Evolutionary conservation across 2,113 vertebrate genomes (phyloP).

Genomic region (Cololabis saira): DNA sequence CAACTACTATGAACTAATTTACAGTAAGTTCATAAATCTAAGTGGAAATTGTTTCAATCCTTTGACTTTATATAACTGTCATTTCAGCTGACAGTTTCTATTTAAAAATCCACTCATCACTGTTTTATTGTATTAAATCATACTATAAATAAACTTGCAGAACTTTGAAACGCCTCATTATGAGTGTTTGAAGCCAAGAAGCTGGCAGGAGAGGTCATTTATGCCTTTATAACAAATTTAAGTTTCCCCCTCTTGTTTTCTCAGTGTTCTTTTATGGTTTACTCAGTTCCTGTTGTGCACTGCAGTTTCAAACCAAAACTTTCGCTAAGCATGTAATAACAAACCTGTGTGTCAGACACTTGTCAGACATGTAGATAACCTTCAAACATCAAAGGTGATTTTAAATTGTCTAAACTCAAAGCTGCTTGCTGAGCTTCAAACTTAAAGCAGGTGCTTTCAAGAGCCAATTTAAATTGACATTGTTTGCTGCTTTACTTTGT

Average conservation of each 20-base stretch:
- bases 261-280: no score
- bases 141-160: background rate
- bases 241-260: no score
- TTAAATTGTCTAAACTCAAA: slow-evolving; percentile 38
- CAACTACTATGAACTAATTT: no score
- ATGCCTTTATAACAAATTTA: no score
- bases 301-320: slow-evolving; percentile 1
- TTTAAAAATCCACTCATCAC: background rate
- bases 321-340: slow-evolving; percentile 14
- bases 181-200: no score
- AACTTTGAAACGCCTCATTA: background rate
- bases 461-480: slow-evolving; percentile 4
- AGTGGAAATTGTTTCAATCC: background rate
- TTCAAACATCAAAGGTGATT: slow-evolving; percentile 44
- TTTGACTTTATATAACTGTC: background rate
- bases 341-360: background rate
- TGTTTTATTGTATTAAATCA: background rate
- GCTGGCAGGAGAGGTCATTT: no score
- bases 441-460: slow-evolving; percentile 1
- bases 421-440: slow-evolving; percentile 10
- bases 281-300: no score
- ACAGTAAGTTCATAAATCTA: background rate
- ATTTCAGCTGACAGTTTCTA: slow-evolving; percentile 7
- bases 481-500: slow-evolving; percentile 6
- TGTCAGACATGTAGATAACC: slow-evolving; percentile 36